These are phyloP conservation scores for Dysmachus trigonus DNA, from an alignment of 2,888 invertebrate species.

Conservation along the genomic window DNA sequence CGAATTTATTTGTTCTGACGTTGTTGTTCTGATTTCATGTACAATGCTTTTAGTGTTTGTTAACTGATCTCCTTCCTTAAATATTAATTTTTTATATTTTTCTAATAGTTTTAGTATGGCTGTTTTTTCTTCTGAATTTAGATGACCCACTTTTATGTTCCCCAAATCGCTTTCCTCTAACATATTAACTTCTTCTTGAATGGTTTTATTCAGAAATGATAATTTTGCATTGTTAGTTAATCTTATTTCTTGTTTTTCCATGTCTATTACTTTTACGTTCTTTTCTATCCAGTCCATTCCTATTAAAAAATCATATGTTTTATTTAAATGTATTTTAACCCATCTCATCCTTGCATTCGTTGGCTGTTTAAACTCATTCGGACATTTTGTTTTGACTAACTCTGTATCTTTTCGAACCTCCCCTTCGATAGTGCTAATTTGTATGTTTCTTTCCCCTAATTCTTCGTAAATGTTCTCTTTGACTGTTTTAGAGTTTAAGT, in stretches of 20 bases:
- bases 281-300: slow-evolving; percentile 40
- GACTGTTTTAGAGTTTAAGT: not conserved
- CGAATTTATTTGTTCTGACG: slow-evolving; percentile 32
- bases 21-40: slow-evolving; percentile 36
- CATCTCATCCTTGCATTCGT: slow-evolving; percentile 34
- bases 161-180: slow-evolving; percentile 15
- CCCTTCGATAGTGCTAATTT: slow-evolving; percentile 4
- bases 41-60: slow-evolving; percentile 16
- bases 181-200: slow-evolving; percentile 37
- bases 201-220: slow-evolving; percentile 22
- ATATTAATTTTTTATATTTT: slow-evolving; percentile 31
- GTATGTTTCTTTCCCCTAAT: not conserved
- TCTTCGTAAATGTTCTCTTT: not conserved
- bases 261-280: slow-evolving; percentile 30
- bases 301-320: slow-evolving; percentile 39
- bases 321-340: slow-evolving; percentile 40
- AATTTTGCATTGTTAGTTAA: slow-evolving; percentile 8
- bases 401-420: slow-evolving; percentile 16
- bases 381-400: slow-evolving; percentile 49
- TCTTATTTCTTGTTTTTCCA: slow-evolving; percentile 26
- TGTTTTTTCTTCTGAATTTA: slow-evolving; percentile 22
- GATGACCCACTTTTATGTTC: slow-evolving; percentile 16
- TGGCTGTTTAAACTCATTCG: slow-evolving; percentile 43
- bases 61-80: slow-evolving; percentile 41
- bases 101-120: slow-evolving; percentile 9